These are phyloP conservation scores for Hydrozoanthus tunicans DNA, from an alignment of 64 coral and sea anemone genomes.

Conservation along the genomic window DNA sequence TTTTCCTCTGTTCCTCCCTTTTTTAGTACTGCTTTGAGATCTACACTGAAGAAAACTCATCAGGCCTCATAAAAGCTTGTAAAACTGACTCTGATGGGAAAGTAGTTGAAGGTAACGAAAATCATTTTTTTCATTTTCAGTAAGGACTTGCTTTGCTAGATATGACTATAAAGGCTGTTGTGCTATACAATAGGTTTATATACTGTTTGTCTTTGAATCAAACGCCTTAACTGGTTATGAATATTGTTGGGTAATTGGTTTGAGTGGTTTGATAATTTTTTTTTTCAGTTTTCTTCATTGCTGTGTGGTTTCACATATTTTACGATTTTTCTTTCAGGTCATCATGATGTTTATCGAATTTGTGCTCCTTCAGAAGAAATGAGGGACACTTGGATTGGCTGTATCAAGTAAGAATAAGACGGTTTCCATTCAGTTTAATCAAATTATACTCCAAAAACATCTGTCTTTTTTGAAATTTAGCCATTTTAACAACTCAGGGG, in stretches of 20 bases:
- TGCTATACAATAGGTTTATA: neutral
- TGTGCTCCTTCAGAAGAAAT: conserved; percentile 84
- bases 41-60: conserved; percentile 82
- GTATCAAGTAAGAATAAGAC: conserved; percentile 74
- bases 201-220: neutral
- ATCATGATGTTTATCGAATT: conserved; percentile 95
- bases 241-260: too few relatives aligned
- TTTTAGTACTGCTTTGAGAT: conserved; percentile 94
- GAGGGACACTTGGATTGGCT: conserved; percentile 89
- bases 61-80: conserved; percentile 94
- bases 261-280: neutral
- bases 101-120: conserved; percentile 91
- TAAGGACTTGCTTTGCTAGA: neutral
- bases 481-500: neutral
- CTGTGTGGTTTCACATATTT: neutral
- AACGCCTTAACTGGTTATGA: too few relatives aligned
- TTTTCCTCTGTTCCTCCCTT: neutral
- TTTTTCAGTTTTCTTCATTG: neutral
- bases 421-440: neutral
- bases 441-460: neutral
- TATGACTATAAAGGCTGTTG: neutral
- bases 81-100: conserved; percentile 99
- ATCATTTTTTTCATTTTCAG: neutral
- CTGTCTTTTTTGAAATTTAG: neutral
- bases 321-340: conserved; percentile 44